Base-by-base conservation (phyloP, 2,113 vertebrate species). In the Chloropsis cyanopogon region DNA sequence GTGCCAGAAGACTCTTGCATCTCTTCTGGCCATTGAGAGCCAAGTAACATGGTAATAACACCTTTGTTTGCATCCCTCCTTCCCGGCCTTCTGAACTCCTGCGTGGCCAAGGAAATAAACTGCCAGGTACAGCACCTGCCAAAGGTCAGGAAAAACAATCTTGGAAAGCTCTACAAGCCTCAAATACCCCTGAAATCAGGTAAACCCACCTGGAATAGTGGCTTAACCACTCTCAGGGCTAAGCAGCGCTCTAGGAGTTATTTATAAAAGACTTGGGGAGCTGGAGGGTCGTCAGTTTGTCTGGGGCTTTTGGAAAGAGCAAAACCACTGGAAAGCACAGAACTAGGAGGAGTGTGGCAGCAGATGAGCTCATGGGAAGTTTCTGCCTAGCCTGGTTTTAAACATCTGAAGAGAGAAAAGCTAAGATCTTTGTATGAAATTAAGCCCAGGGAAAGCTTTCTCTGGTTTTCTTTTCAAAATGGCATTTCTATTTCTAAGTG, bases 1-100 rank as follows among this genome's bases (percentile, higher is more conserved):
- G 95, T 96, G 96, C 96, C 97, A 96, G 95, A 97, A 97, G 95
- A 93, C 95, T 93, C 93, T 93, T 87, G 85, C 91, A 96, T 89
- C 90, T 69, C 90, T 89, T 92, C 92, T 85, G 52, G 53, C 92
- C 76, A 54, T 49, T 85, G 88, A 96, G 54, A 91, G 80, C 72
- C 85, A 86, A 94, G 84, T 56, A 94, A 86, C 47, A 44, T 12
- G 60, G 75, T 77, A 94, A 95, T 80, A 94, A 86, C 2, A 12
- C 57, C 92, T 97, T 84, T 88, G 80, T 90, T 94, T 94, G 28
- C 66, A 76, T 85, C 47, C 64, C 77, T 96, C 52, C 82, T 87
- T 87, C 82, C 72, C 1, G 1, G 37, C 82, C 70, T 81, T 17
- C 77, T 82, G 82, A 89, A 95, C 84, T 77, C 90, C 72, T 60